Percentiles rank a stretch among this genome's conserved stretches.
Evolutionary conservation across 2,113 vertebrate genomes (phyloP).

Genomic region (Oncorhynchus tshawytscha): DNA sequence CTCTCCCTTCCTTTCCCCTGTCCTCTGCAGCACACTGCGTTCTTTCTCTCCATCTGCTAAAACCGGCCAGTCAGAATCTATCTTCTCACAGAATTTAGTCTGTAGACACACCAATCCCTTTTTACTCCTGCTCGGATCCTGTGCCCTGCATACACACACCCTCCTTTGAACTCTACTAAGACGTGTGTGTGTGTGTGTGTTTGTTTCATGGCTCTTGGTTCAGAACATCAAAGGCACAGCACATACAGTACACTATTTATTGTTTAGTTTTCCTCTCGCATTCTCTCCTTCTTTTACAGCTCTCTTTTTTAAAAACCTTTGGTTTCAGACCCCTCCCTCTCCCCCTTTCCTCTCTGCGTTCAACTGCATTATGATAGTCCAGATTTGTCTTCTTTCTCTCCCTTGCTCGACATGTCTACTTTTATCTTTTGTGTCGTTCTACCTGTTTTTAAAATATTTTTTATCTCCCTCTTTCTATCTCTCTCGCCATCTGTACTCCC

Average conservation of each 20-base stretch:
- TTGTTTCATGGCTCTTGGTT: neutral
- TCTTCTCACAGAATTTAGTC: neutral
- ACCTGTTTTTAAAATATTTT: neutral
- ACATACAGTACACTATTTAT: neutral
- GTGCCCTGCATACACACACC: neutral
- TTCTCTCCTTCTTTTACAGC: neutral
- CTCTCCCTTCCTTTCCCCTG: neutral
- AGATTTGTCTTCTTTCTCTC: neutral
- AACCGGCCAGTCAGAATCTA: neutral
- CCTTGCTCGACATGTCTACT: neutral
- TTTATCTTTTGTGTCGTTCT: neutral
- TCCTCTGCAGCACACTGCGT: slow-evolving; percentile 6
- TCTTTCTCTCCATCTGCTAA: slow-evolving; percentile 2
- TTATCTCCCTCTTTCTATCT: neutral
- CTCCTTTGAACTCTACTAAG: neutral
- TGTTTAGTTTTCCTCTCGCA: neutral
- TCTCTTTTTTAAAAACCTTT: neutral
- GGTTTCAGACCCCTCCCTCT: neutral
- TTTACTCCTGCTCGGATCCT: neutral
- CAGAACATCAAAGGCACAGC: no score
- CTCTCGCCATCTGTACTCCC: neutral
- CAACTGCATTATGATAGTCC: neutral
- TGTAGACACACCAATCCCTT: neutral
- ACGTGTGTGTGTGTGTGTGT: slow-evolving; percentile 7
- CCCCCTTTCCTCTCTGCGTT: neutral